Percentiles rank a stretch among this genome's conserved stretches.
These are phyloP conservation scores for Potamarius usumacintae DNA, from an alignment of 2,113 vertebrate species.

Conservation along the genomic window DNA sequence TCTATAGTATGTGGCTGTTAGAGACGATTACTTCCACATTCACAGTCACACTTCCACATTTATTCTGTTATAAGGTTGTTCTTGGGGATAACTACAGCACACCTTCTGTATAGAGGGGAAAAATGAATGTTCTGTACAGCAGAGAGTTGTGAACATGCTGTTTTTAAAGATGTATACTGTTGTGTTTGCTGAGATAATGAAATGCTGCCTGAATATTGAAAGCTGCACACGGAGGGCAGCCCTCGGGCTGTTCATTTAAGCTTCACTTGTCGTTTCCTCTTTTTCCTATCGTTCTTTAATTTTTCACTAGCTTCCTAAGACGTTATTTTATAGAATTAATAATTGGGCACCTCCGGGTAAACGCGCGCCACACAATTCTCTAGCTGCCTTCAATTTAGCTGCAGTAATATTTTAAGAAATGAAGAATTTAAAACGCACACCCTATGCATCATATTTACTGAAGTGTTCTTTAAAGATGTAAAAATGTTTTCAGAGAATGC, in stretches of 20 bases:
- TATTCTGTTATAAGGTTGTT: background rate
- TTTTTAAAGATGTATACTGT: background rate
- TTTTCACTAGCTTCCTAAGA: background rate
- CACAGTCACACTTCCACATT: conserved; percentile 1
- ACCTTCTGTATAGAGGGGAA: background rate
- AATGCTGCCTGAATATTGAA: conserved; percentile 1
- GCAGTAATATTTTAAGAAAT: conserved; percentile 2
- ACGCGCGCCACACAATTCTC: background rate
- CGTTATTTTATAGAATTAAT: background rate
- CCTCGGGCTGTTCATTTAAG: conserved; percentile 17
- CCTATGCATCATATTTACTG: background rate
- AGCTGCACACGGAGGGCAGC: conserved; percentile 6
- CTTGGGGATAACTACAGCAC: background rate
- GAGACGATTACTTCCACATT: background rate
- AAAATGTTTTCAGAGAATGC: background rate
- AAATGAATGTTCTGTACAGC: background rate
- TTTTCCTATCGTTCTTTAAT: background rate
- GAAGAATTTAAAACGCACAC: background rate
- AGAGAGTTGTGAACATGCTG: background rate
- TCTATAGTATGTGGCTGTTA: background rate
- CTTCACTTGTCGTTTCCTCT: background rate
- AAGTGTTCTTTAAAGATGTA: background rate
- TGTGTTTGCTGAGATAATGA: conserved; percentile 3
- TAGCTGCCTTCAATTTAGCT: conserved; percentile 3
- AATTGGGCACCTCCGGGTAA: background rate